A percentile compares a stretch with the other conserved stretches of the same genome.
Conservation (phyloP, 1,140 invertebrate genomes). For the Heliothis virescens region DNA sequence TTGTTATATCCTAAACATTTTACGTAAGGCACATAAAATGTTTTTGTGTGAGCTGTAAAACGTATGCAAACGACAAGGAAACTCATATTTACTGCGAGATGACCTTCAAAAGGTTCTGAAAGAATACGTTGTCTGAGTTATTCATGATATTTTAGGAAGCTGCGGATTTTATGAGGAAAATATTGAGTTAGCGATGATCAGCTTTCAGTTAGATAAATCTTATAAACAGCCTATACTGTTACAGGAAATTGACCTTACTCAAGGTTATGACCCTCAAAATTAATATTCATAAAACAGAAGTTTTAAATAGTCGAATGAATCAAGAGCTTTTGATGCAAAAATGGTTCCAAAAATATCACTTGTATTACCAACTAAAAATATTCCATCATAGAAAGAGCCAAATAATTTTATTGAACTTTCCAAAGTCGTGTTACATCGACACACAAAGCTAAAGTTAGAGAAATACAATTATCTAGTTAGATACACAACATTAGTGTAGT, state of each 20-base stretch:
- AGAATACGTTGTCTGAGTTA: conserved; percentile 12
- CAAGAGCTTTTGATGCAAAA: no score
- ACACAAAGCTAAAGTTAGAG: no score
- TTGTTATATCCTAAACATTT: conserved; percentile 24
- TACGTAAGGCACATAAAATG: conserved; percentile 19
- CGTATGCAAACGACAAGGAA: not conserved
- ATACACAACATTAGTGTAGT: not conserved
- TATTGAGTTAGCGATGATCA: not conserved
- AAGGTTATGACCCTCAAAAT: no score
- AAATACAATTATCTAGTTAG: not conserved
- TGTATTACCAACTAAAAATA: no score
- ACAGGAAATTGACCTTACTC: no score
- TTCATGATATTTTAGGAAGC: conserved; percentile 30
- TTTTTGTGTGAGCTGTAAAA: conserved; percentile 25
- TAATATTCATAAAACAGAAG: no score
- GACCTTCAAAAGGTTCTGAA: conserved; percentile 10
- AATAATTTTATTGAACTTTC: no score
- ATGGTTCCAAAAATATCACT: no score
- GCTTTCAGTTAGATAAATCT: not conserved
- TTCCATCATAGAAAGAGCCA: no score
- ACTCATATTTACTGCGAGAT: conserved; percentile 1
- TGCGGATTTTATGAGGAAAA: conserved; percentile 13
- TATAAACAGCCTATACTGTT: no score
- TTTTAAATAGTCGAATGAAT: no score
- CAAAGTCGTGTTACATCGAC: no score